Evolutionary conservation across 2,113 vertebrate species (phyloP).

Genomic region (Euleptes europaea): DNA sequence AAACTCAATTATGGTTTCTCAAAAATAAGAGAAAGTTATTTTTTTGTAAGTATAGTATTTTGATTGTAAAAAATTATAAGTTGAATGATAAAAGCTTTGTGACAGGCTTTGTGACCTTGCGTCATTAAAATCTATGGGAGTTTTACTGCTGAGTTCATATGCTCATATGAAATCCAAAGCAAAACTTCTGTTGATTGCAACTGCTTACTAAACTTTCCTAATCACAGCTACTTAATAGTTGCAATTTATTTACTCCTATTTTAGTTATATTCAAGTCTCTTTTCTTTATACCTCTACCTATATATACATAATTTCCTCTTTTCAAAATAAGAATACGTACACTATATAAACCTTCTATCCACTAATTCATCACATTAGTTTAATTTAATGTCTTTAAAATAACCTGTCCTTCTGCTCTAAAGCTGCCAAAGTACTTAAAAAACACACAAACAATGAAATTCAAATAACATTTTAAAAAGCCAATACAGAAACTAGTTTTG

Average conservation of each 20-base stretch:
- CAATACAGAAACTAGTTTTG: too few species aligned
- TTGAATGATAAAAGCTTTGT: constrained; percentile 26
- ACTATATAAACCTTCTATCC: not conserved
- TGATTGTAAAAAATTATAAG: constrained; percentile 21
- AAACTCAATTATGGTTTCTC: constrained; percentile 73
- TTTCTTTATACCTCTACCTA: not conserved
- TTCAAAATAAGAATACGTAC: not conserved
- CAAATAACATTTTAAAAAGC: too few species aligned
- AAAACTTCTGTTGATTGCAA: too few species aligned
- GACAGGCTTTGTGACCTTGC: not conserved
- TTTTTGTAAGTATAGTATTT: not conserved
- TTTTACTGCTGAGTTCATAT: not conserved
- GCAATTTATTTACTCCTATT: not conserved
- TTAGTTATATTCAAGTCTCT: not conserved
- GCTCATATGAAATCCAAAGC: too few species aligned
- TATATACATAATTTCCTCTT: not conserved
- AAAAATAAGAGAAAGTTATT: constrained; percentile 56
- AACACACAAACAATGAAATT: too few species aligned
- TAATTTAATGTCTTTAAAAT: too few species aligned
- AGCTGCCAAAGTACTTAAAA: too few species aligned
- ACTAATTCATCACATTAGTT: not conserved
- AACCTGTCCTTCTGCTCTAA: too few species aligned
- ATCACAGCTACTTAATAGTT: not conserved
- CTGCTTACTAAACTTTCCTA: not conserved
- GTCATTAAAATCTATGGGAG: not conserved